Evolutionary conservation across 2,888 invertebrate genomes (phyloP), one percentile per base, ranked within the genome.

Genomic region (Drosophila fungiperda): DNA sequence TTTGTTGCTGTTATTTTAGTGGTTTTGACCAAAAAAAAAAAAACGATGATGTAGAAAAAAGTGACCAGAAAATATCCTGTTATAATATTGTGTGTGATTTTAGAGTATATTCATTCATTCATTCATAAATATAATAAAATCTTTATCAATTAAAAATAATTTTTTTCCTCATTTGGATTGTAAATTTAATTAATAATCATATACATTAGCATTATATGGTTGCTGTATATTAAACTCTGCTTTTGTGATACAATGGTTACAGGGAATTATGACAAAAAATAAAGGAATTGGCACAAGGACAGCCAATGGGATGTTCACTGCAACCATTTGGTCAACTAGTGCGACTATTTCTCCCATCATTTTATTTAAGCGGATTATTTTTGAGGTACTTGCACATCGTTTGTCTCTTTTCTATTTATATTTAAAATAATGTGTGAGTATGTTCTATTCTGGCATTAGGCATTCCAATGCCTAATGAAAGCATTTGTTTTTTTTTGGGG

Each of bases 351-450:
- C 83, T 82, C 72, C 63, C 73, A 62, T 74, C 72, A 90, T 90
- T 86, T 88, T 86, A 83, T 89, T 87, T 87, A 87, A 87, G 87
- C 87, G 75, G 90, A 90, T 87, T 90, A 87, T 87, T 86, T 87
- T 87, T 78, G 85, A 87, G 80, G 82, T 87, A 83, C 81, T 89
- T 86, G 76, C 76, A 66, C 86, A 73, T 57, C 32, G 49, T 60
- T 69, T 72, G 61, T 82, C 59, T 59, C 58, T 48, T 45, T 63
- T 59, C 52, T 64, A 48, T 62, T 36, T 66, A 65, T 23, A 45
- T 38, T 38, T 52, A 33, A 33, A 38, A 29, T 29, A 33, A 36
- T 57, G 52, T 55, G 53, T 62, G 52, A 59, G 48, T 55, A 40
- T 66, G 52, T 60, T 15, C 38, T 15, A 38, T 65, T 40, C 48